Base-by-base conservation (phyloP, 1,140 invertebrate genomes). In the Drosophila prosaltans region DNA sequence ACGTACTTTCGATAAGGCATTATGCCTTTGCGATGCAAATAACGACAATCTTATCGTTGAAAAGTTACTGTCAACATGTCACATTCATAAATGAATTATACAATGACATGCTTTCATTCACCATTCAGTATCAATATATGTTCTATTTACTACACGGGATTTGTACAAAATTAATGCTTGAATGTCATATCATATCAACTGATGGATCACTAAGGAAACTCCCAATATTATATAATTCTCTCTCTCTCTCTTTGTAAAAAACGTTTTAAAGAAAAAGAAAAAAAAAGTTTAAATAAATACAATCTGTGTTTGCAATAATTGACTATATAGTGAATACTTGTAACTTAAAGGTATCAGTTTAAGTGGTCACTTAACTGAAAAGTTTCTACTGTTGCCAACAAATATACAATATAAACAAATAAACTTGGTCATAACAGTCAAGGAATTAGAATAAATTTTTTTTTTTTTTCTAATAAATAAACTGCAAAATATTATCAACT, bases 31-130 rank as follows among this genome's bases (percentile, higher is more conserved):
- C 71, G 21, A 74, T 74, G 70, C 39, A 36, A 36, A 36, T 36
- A 36, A 7, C 32, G 1, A 36, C 32, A 60, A 68, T 68, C 72
- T 74, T 21, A 75, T 75, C 73, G 36, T 9, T 8, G 4, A 30
- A 39, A 11, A 62, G 5, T 45, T 0, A 30, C 10, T 51, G 21
- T 39, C 61, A 32, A n/a, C 26, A 51, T 45, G 21, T 55, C 39
- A 41, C 39, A 41, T 26, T 7, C 8, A 24, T 5, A 2, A 16
- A 57, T 62, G 67, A 68, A 57, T 58, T 32, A 36, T 32, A 3
- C 2, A 8, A 48, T 48, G 6, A 48, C 45, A 48, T 24, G 45
- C 21, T 51, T 51, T 51, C 45, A 51, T 51, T 51, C 21, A 51
- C 21, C 2, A 51, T 26, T 51, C 24, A 26, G 24, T 26, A 51